A percentile compares a stretch with the other conserved stretches of the same genome.
These are phyloP conservation scores for Leuciscus idus DNA, from an alignment of 2,113 vertebrate species.

Conservation along the genomic window DNA sequence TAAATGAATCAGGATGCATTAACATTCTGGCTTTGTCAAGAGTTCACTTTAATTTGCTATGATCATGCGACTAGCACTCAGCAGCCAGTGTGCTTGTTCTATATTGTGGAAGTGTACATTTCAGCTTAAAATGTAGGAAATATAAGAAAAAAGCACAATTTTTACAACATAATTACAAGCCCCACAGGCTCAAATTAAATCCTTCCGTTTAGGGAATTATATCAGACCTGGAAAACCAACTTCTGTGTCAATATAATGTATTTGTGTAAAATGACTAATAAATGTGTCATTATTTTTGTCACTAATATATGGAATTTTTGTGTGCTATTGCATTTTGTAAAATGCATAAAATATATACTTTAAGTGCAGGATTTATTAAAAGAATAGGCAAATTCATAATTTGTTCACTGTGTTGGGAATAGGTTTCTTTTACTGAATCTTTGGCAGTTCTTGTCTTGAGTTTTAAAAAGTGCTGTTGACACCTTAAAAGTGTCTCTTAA, in stretches of 20 bases:
- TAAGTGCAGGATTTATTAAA: conserved; percentile 49
- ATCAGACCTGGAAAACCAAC: conserved; percentile 44
- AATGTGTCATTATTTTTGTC: neutral
- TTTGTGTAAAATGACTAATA: conserved; percentile 40
- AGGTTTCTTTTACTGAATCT: conserved; percentile 61
- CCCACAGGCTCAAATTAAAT: neutral
- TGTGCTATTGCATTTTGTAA: conserved; percentile 30
- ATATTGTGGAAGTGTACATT: neutral
- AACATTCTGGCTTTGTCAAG: conserved; percentile 1
- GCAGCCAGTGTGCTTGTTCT: conserved; percentile 4
- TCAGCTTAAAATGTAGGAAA: conserved; percentile 16
- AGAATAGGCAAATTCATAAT: conserved; percentile 27
- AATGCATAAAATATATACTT: conserved; percentile 57
- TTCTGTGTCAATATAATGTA: conserved; percentile 53
- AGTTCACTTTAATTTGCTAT: neutral
- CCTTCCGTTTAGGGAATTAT: neutral
- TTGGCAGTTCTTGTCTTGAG: conserved; percentile 66
- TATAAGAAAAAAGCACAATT: conserved; percentile 11
- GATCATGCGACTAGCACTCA: conserved; percentile 24
- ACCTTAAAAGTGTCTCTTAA: conserved; percentile 16
- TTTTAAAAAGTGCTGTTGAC: conserved; percentile 61
- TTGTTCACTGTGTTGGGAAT: conserved; percentile 36
- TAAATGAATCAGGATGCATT: conserved; percentile 15
- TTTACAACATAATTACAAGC: conserved; percentile 19
- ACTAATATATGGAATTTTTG: conserved; percentile 41